Evolutionary conservation across 2,113 vertebrate species (phyloP), one percentile per base, ranked within the genome.

Genomic region (Oceanites oceanicus): DNA sequence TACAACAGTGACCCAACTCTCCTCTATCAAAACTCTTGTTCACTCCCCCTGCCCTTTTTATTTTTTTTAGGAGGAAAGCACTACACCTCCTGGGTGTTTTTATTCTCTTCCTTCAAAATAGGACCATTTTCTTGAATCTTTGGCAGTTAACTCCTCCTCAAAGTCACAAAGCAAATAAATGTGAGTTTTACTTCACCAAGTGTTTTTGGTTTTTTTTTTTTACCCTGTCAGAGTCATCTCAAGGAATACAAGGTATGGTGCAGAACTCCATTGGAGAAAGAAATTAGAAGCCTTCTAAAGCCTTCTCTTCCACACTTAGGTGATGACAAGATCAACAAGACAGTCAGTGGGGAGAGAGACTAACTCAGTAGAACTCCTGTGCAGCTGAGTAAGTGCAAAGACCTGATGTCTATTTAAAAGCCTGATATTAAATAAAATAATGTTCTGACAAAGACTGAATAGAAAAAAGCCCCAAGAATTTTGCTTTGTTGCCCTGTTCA

Each of bases 21-120:
- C 36, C 29, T 50, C n/a, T 42, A 13, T 36, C 30, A n/a, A 26
- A 22, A 32, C 34, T 13, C 6, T 36, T 25, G 0, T 27, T 93
- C n/a, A 65, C 16, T 42, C 14, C 7, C 29, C 20, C 17, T 8
- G 0, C 1, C 4, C 2, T 3, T 5, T 6, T 4, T 8, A 15
- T 50, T 21, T n/a, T 38, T 19, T 61, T 58, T 6, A 13, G 21
- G 29, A 52, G 11, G 11, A 76, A 79, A 34, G 13, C 15, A 59
- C 29, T 65, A 6, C 6, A 59, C 6, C 6, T 36, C 58, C 32
- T 44, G 9, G 14, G 19, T 67, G 34, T 15, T 89, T 90, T 65
- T 68, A 40, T 38, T 77, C 8, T 76, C 15, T 7, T 63, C 20
- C 40, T 91, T 94, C 47, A 44, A 53, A 59, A 20, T 2, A 44